A percentile compares a stretch with the other conserved stretches of the same genome.
phyloP scores from a whole-genome alignment of 2,888 invertebrate species.

The Yponomeuta sedellus region DNA sequence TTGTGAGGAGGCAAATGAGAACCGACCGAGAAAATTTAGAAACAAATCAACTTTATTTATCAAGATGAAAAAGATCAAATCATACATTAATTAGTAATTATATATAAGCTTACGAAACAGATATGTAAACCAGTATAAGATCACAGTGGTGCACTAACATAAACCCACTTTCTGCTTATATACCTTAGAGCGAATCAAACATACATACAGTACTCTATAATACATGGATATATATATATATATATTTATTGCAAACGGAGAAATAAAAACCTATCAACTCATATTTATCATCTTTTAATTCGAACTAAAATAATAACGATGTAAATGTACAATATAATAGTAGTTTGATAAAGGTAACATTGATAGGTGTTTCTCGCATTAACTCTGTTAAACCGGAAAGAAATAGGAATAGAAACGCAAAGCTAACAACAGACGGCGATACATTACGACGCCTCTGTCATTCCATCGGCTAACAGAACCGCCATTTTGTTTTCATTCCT shows the following conservation, averaged over 20 bases:
- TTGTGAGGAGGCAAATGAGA: constrained; percentile 10
- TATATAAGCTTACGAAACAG: constrained; percentile 67
- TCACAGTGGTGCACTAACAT: constrained; percentile 18
- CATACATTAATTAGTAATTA: constrained; percentile 39
- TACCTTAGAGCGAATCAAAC: constrained; percentile 17
- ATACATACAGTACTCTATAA: constrained; percentile 16
- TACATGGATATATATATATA: constrained; percentile 17
- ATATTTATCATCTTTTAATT: constrained; percentile 19
- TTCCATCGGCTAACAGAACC: neutral
- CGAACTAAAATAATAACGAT: constrained; percentile 51
- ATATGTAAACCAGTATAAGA: constrained; percentile 41
- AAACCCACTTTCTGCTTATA: constrained; percentile 14
- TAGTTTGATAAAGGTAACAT: neutral
- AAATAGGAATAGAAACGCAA: neutral
- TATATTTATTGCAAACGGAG: constrained; percentile 17
- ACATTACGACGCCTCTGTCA: neutral
- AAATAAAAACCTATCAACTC: constrained; percentile 24
- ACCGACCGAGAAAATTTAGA: constrained; percentile 60
- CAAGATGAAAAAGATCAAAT: constrained; percentile 76
- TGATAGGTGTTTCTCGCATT: neutral
- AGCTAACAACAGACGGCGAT: neutral
- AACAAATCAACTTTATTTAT: constrained; percentile 76
- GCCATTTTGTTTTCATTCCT: neutral
- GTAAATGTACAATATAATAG: constrained; percentile 52
- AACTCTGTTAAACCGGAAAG: neutral